Evolutionary conservation across 2,888 invertebrate genomes (phyloP).

Genomic region (Synanthedon myopaeformis): DNA sequence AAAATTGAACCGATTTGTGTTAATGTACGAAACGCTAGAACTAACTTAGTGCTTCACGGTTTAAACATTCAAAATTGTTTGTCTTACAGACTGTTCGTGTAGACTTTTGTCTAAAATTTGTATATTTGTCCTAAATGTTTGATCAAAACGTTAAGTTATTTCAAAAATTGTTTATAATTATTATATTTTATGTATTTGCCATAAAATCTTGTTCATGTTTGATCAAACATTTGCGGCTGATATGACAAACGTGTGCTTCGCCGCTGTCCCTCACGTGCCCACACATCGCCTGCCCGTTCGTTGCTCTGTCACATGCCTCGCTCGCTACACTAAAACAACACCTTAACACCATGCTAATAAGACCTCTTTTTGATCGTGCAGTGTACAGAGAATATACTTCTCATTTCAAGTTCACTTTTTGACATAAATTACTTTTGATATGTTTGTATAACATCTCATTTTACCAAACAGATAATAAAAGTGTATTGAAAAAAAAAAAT

Average conservation of each 20-base stretch:
- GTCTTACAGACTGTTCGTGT: constrained; percentile 8
- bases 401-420: background rate
- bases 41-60: constrained; percentile 2
- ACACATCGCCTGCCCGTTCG: constrained; percentile 60
- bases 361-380: constrained; percentile 15
- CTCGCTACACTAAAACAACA: constrained; percentile 62
- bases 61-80: constrained; percentile 5
- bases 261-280: constrained; percentile 54
- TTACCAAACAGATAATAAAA: no score
- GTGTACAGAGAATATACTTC: no score
- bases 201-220: background rate
- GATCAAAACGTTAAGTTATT: background rate
- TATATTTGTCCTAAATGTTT: background rate
- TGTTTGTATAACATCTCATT: no score
- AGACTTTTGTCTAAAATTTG: constrained; percentile 3
- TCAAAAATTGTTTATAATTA: background rate
- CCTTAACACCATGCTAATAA: constrained; percentile 48
- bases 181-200: background rate
- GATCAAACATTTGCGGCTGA: background rate
- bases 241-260: constrained; percentile 19
- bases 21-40: constrained; percentile 1
- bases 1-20: no score
- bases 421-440: background rate
- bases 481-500: no score
- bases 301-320: constrained; percentile 62